phyloP scores from a whole-genome alignment of 2,888 invertebrate genomes.

The Macaria liturata region DNA sequence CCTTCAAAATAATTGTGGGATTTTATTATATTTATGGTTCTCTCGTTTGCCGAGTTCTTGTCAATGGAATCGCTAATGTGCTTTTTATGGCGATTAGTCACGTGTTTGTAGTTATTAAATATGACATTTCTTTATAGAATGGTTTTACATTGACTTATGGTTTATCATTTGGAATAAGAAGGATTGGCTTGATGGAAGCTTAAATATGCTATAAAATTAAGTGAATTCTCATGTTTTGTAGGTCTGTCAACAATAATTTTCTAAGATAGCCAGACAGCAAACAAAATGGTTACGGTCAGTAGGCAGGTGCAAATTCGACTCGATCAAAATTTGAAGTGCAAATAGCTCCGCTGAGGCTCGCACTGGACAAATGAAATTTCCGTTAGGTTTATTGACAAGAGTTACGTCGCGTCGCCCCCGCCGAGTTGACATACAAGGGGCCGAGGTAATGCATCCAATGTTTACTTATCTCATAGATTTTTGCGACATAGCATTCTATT shows the following conservation, averaged over 20 bases:
- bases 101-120: no score
- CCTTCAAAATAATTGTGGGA: slow-evolving; percentile 34
- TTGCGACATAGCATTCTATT: slow-evolving; percentile 72
- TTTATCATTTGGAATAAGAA: no score
- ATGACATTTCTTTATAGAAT: no score
- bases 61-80: no score
- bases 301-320: slow-evolving; percentile 34
- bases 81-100: no score
- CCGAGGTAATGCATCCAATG: slow-evolving; percentile 75
- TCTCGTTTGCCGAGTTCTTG: no score
- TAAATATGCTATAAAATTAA: no score
- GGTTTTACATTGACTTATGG: no score
- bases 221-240: neutral
- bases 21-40: neutral
- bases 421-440: slow-evolving; percentile 67
- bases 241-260: neutral
- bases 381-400: slow-evolving; percentile 70
- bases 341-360: slow-evolving; percentile 53
- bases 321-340: slow-evolving; percentile 40
- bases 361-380: slow-evolving; percentile 64
- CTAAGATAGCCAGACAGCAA: slow-evolving; percentile 15
- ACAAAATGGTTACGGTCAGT: slow-evolving; percentile 12
- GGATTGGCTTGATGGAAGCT: no score
- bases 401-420: slow-evolving; percentile 68
- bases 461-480: slow-evolving; percentile 80